phyloP scores from a whole-genome alignment of 1,140 invertebrate species.

The Meloidogyne chitwoodi region DNA sequence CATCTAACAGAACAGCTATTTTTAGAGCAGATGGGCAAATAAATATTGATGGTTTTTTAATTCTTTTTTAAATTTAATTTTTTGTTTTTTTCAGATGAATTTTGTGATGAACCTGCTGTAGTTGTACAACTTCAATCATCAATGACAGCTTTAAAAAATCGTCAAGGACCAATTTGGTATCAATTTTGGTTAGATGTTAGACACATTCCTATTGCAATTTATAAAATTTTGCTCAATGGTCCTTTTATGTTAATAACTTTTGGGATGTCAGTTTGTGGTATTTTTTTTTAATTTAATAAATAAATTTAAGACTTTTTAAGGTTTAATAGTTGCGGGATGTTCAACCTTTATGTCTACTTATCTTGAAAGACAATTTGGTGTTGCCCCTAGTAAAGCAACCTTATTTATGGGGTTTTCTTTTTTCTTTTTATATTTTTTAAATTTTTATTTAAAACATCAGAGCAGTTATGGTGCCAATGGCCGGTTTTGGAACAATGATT shows the following conservation, averaged over 20 bases:
- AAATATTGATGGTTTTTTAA: conserved; percentile 38
- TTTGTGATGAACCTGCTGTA: conserved; percentile 37
- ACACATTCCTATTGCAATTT: conserved; percentile 53
- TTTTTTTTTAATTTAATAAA: not conserved
- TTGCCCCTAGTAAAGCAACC: conserved; percentile 57
- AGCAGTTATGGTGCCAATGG: conserved; percentile 44
- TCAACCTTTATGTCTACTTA: conserved; percentile 61
- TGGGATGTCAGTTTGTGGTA: conserved; percentile 59
- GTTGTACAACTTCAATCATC: conserved; percentile 40
- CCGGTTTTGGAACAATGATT: conserved; percentile 58
- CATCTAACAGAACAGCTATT: conserved; percentile 50
- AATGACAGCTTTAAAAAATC: conserved; percentile 47
- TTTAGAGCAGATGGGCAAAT: conserved; percentile 20
- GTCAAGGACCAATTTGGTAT: conserved; percentile 56
- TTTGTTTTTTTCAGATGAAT: conserved; percentile 11
- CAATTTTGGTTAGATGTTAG: conserved; percentile 58
- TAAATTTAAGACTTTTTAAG: conserved; percentile 15
- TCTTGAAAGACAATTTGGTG: conserved; percentile 57
- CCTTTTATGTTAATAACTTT: conserved; percentile 59
- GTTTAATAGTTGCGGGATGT: conserved; percentile 55
- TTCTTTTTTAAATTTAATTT: too few relatives aligned
- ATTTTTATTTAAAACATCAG: not conserved
- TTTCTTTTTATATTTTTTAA: not conserved
- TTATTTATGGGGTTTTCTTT: conserved; percentile 46
- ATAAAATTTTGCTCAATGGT: conserved; percentile 38